Percentiles rank a stretch among this genome's conserved stretches.
Conservation (phyloP, 2,888 invertebrate genomes). For the Lasiommata megera region DNA sequence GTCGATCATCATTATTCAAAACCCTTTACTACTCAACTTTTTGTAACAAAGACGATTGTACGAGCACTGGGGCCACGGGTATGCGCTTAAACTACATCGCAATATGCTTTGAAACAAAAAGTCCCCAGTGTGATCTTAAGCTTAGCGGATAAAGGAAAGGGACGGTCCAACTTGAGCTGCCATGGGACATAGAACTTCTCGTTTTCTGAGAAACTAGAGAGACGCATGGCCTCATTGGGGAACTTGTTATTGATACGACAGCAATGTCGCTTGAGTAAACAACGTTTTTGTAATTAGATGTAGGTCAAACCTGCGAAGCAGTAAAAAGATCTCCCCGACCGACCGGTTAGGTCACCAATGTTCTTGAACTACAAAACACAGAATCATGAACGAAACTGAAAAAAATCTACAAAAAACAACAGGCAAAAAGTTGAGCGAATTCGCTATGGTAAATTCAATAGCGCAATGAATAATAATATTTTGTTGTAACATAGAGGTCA, state of each 20-base stretch:
- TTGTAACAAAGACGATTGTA: too few species aligned
- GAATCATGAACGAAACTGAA: neutral
- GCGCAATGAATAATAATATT: too few species aligned
- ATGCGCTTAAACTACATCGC: too few species aligned
- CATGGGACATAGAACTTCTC: conserved; percentile 60
- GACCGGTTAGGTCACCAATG: conserved; percentile 5
- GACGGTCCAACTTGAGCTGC: conserved; percentile 60
- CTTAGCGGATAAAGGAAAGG: conserved; percentile 50
- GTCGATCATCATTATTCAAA: too few species aligned
- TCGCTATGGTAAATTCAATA: neutral
- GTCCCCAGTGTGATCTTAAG: neutral
- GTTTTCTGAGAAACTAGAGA: conserved; percentile 64
- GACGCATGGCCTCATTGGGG: conserved; percentile 56
- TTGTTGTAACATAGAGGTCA: neutral
- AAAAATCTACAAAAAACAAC: neutral
- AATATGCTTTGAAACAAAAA: neutral
- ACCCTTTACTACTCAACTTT: too few species aligned
- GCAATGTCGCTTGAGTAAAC: conserved; percentile 34
- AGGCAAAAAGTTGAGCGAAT: neutral
- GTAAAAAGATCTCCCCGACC: neutral
- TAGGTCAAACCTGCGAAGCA: conserved; percentile 10
- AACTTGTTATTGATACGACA: conserved; percentile 47
- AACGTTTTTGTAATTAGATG: conserved; percentile 22
- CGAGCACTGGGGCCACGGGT: too few species aligned
- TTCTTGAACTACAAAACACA: conserved; percentile 12